Percentiles rank a stretch among this genome's conserved stretches.
Conservation (phyloP, 2,797 vertebrate genomes). For the Propithecus deckenii region DNA sequence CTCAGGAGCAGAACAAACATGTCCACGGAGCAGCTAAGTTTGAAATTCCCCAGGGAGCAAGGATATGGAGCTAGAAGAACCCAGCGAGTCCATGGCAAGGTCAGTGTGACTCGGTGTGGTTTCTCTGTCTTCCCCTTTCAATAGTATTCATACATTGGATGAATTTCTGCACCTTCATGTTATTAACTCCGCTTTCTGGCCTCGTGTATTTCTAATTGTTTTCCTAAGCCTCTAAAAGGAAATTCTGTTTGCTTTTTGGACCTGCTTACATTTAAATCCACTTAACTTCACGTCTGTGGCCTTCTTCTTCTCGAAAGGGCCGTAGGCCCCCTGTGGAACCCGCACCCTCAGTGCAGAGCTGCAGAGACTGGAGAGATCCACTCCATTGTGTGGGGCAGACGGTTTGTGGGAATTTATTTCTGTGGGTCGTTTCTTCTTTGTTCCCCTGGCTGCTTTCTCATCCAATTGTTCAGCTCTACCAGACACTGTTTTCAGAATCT, state of each 20-base stretch:
- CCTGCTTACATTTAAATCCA: not conserved
- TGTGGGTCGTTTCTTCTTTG: not conserved
- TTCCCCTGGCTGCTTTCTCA: not conserved
- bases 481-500: not conserved
- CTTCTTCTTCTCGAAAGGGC: not conserved
- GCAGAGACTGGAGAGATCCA: not conserved
- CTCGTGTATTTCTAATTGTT: not conserved
- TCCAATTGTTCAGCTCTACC: not conserved
- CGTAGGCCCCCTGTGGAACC: rapidly evolving
- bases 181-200: not conserved
- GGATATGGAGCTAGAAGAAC: not conserved
- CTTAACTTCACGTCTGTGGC: not conserved
- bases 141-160: rapidly evolving
- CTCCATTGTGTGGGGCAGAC: rapidly evolving
- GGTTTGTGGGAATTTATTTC: not conserved
- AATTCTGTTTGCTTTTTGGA: not conserved
- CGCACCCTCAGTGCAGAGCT: rapidly evolving
- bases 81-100: not conserved
- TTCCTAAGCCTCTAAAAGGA: not conserved
- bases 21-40: not conserved
- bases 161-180: not conserved
- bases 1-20: not conserved
- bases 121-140: not conserved
- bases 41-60: not conserved
- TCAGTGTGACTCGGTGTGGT: not conserved